A percentile compares a stretch with the other conserved stretches of the same genome.
Conservation (phyloP, 2,888 invertebrate genomes). For the Trisateles emortualis region DNA sequence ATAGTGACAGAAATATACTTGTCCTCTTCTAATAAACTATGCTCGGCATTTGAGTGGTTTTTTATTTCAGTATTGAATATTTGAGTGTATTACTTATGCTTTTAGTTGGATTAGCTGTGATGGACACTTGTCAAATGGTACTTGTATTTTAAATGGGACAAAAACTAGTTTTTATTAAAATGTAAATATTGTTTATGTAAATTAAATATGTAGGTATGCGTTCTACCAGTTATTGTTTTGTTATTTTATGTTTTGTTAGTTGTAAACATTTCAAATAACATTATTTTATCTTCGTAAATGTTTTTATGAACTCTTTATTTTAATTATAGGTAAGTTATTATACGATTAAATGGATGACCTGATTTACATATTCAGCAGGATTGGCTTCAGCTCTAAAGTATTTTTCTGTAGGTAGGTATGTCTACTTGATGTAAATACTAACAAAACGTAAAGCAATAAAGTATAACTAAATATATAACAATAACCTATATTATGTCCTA, state of each 20-base stretch:
- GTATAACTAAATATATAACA: too few species aligned
- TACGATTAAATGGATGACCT: too few species aligned
- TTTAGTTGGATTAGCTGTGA: conserved; percentile 39
- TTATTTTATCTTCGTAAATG: not conserved
- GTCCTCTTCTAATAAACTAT: conserved; percentile 71
- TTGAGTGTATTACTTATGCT: conserved; percentile 43
- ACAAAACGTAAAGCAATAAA: too few species aligned
- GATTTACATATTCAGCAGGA: too few species aligned
- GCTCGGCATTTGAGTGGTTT: conserved; percentile 50
- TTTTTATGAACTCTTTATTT: not conserved
- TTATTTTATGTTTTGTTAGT: not conserved
- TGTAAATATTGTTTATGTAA: conserved; percentile 1
- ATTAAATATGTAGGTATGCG: conserved; percentile 8
- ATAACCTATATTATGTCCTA: too few species aligned
- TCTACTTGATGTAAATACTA: too few species aligned
- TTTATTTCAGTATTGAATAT: conserved; percentile 53
- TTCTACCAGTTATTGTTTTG: not conserved
- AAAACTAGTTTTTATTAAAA: conserved; percentile 1
- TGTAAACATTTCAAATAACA: not conserved
- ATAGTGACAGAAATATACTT: conserved; percentile 65
- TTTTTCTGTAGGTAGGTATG: too few species aligned
- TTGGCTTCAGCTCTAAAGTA: too few species aligned
- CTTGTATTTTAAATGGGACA: conserved; percentile 2
- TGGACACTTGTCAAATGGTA: conserved; percentile 30
- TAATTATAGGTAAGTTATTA: too few species aligned